phyloP scores from a whole-genome alignment of 2,113 vertebrate genomes.

The Tautogolabrus adspersus region DNA sequence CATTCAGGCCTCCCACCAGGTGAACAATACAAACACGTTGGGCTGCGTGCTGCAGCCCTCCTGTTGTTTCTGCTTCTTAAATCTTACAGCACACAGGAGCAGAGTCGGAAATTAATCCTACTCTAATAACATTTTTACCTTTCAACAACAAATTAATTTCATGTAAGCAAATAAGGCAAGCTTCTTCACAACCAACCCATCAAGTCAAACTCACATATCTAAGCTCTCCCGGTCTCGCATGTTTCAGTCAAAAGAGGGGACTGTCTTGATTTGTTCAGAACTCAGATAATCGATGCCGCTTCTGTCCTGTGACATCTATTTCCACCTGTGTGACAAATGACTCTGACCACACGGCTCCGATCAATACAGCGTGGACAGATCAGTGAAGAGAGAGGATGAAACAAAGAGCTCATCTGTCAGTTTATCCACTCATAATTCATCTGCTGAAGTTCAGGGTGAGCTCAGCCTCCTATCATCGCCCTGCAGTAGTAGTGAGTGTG shows the following conservation, averaged over 20 bases:
- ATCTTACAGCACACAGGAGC: constrained; percentile 28
- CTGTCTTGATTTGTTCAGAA: neutral
- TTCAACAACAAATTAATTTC: neutral
- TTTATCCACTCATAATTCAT: constrained; percentile 2
- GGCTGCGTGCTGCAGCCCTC: constrained; percentile 13
- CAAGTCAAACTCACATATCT: constrained; percentile 10
- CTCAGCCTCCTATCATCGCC: neutral
- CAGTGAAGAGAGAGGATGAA: constrained; percentile 13
- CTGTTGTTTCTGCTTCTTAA: neutral
- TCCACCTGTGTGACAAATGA: neutral
- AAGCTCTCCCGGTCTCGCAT: neutral
- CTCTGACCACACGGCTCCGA: neutral
- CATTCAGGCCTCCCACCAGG: constrained; percentile 21
- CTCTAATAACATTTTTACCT: neutral
- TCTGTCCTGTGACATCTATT: constrained; percentile 19
- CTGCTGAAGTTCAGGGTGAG: constrained; percentile 3
- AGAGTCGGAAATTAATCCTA: constrained; percentile 11
- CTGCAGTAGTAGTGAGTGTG: neutral
- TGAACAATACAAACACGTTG: constrained; percentile 38
- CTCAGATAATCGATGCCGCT: constrained; percentile 19
- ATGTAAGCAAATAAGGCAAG: neutral
- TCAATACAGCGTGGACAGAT: neutral
- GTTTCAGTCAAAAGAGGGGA: neutral
- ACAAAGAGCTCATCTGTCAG: constrained; percentile 10
- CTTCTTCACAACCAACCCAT: neutral